These are phyloP conservation scores for Sinocyclocheilus grahami DNA, from an alignment of 2,113 vertebrate species.

Conservation along the genomic window DNA sequence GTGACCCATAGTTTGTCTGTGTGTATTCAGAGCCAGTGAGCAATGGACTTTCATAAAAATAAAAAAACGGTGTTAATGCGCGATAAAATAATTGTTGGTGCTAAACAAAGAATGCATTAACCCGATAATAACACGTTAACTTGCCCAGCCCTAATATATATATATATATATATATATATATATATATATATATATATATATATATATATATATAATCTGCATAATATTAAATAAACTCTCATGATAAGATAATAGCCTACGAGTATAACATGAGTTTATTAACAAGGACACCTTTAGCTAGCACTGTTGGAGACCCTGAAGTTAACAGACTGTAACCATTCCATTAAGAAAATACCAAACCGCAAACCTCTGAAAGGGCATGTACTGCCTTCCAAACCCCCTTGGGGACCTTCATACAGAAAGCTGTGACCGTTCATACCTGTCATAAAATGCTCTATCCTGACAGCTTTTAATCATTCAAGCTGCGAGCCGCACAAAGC, in stretches of 20 bases:
- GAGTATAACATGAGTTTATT: not conserved
- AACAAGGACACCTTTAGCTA: conserved; percentile 12
- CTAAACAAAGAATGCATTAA: no score
- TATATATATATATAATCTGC: not conserved
- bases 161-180: no score
- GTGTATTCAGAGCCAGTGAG: no score
- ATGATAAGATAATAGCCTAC: not conserved
- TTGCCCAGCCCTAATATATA: no score
- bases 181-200: no score
- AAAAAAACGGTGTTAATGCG: no score
- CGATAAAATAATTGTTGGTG: no score
- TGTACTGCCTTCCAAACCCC: not conserved
- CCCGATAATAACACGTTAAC: no score
- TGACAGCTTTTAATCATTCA: not conserved
- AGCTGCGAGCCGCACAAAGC: not conserved
- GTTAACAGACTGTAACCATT: not conserved
- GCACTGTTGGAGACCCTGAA: not conserved
- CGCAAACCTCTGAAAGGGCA: not conserved
- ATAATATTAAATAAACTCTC: not conserved
- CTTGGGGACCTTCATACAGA: not conserved
- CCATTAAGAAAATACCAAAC: not conserved
- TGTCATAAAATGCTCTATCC: conserved; percentile 15
- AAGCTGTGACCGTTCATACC: conserved; percentile 12
- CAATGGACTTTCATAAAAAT: no score
- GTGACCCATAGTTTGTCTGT: no score